Evolutionary conservation across 92 coral and sea anemone genomes (phyloP).

Genomic region (Heliopora coerulea): DNA sequence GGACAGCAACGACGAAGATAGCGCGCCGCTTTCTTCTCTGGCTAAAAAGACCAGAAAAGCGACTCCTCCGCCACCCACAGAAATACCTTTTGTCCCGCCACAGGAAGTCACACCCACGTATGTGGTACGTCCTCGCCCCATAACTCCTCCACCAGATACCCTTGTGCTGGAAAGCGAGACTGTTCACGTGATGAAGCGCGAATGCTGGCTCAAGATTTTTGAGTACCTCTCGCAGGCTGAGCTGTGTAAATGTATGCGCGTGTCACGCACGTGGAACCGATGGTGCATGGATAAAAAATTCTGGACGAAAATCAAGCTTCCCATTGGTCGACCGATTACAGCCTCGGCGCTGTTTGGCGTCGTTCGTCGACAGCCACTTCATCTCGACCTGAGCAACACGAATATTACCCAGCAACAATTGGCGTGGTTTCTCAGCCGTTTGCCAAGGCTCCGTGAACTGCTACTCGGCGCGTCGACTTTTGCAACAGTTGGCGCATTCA

Average conservation of each 20-base stretch:
- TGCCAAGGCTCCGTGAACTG: conserved; percentile 83
- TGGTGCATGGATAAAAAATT: conserved; percentile 89
- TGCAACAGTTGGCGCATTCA: conserved; percentile 82
- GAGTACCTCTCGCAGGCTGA: conserved; percentile 64
- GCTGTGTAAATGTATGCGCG: conserved; percentile 94
- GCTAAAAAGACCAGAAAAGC: conserved; percentile 51
- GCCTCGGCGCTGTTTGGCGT: conserved; percentile 78
- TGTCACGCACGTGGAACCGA: conserved; percentile 98
- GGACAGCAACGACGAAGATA: conserved; percentile 41
- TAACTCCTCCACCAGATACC: conserved; percentile 74
- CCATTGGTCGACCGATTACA: conserved; percentile 61
- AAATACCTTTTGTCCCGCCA: conserved; percentile 77
- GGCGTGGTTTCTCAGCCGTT: conserved; percentile 82
- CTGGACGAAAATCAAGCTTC: conserved; percentile 79
- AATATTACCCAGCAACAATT: conserved; percentile 87
- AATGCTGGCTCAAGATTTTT: conserved; percentile 76
- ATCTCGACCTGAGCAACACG: conserved; percentile 89
- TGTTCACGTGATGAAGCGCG: conserved; percentile 68
- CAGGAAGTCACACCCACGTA: conserved; percentile 78
- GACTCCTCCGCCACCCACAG: conserved; percentile 42
- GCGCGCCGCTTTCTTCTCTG: conserved; percentile 44
- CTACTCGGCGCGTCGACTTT: conserved; percentile 82
- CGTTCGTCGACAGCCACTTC: conserved; percentile 91
- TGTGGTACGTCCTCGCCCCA: conserved; percentile 88
- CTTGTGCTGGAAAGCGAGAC: conserved; percentile 56